Evolutionary conservation across 1,140 invertebrate genomes (phyloP).

Genomic region (Palaemon carinicauda): DNA sequence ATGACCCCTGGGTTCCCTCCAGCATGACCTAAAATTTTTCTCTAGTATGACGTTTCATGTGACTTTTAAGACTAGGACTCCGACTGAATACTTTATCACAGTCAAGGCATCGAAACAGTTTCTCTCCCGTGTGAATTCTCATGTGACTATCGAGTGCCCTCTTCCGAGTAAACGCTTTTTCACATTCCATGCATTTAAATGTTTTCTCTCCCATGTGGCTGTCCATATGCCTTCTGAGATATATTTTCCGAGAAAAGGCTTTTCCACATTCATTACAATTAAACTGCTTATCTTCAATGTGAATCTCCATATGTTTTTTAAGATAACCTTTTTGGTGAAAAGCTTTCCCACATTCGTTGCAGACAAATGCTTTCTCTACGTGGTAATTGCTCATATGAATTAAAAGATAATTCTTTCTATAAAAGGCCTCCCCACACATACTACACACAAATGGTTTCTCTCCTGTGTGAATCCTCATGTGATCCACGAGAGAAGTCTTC

Average conservation of each 20-base stretch:
- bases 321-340: not conserved
- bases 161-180: not conserved
- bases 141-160: not conserved
- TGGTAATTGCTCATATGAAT: too few species aligned
- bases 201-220: not conserved
- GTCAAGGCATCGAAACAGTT: not conserved
- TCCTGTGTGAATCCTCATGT: too few species aligned
- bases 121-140: too few species aligned
- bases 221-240: not conserved
- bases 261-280: not conserved
- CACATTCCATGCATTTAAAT: slow-evolving; percentile 3
- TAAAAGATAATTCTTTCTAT: too few species aligned
- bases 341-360: not conserved
- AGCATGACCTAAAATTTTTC: too few species aligned
- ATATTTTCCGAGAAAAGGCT: not conserved
- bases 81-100: slow-evolving; percentile 9
- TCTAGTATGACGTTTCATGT: too few species aligned
- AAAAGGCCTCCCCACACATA: too few species aligned
- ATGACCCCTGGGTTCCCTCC: too few species aligned
- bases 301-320: not conserved
- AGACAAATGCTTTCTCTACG: too few species aligned
- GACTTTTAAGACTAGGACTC: too few species aligned
- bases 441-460: too few species aligned
- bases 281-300: not conserved
- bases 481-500: too few species aligned